Base-by-base conservation (phyloP, 2,797 vertebrate species). In the Falco biarmicus region DNA sequence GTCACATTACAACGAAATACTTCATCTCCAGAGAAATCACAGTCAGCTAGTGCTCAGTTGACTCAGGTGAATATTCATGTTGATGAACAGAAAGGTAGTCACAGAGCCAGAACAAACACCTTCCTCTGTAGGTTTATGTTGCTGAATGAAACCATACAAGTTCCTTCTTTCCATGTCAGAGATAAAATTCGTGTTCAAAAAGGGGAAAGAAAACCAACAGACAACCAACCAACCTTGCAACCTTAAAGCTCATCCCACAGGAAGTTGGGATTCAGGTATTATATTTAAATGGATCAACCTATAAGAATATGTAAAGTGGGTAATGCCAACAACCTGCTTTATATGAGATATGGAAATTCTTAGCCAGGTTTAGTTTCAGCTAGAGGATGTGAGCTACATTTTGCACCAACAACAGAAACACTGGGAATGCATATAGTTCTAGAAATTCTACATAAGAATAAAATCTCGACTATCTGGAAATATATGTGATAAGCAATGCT, bases 21-120 rank as follows among this genome's bases (percentile, higher is more conserved):
- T 61, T 94, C 41, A 53, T 89, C 87, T 92, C 78, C 56, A 90
- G 88, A 93, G 92, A 91, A 92, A 94, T 93, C 71, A 74, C 57
- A 90, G 68, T 48, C 59, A 92, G 63, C 39, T 89, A 95, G 77
- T 89, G 75, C 64, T 76, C 66, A 45, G 51, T 51, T 89, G 74
- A 56, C 34, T 93, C 39, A 59, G 66, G 88, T 92, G 66, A 95
- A 79, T 96, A 84, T 76, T 84, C 77, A 88, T 73, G 59, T 25
- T 82, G 54, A 76, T 69, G 32, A 87, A 56, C 32, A 70, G 29
- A 56, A 78, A 34, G 31, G 51, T 74, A 90, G 53, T 82, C 43
- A 60, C 47, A 92, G 60, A 84, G 57, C 8, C 63, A 94, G 53
- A 93, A 90, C 20, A 87, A 90, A 92, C 66, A 74, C 25, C 24